These are phyloP conservation scores for Thalpophila matura DNA, from an alignment of 2,888 invertebrate species.

Conservation along the genomic window DNA sequence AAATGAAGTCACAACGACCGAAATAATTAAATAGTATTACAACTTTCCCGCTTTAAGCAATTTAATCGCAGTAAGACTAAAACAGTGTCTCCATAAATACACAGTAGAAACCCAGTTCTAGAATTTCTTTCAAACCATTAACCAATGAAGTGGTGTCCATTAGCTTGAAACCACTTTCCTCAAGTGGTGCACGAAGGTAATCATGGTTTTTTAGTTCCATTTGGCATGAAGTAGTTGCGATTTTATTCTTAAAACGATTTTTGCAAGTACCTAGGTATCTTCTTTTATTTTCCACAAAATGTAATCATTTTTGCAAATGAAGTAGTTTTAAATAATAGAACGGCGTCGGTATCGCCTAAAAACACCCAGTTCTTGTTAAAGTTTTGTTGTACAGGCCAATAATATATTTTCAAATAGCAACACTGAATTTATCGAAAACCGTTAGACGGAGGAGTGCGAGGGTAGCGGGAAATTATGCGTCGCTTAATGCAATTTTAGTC, in stretches of 20 bases:
- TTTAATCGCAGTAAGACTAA: neutral
- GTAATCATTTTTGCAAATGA: neutral
- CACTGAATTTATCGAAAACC: too few species aligned
- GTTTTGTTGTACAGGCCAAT: too few species aligned
- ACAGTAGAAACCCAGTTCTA: neutral
- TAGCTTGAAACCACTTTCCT: slow-evolving; percentile 44
- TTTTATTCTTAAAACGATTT: slow-evolving; percentile 15
- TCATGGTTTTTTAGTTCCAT: slow-evolving; percentile 41
- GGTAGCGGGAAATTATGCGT: too few species aligned
- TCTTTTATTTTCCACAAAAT: neutral
- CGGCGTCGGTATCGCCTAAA: too few species aligned
- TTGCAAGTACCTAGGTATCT: neutral
- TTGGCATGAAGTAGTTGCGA: slow-evolving; percentile 2
- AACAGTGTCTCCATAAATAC: neutral
- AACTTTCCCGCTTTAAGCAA: too few species aligned
- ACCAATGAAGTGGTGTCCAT: slow-evolving; percentile 49
- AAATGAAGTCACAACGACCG: too few species aligned
- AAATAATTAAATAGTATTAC: too few species aligned
- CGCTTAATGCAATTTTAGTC: too few species aligned
- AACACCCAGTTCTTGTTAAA: too few species aligned
- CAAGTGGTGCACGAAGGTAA: slow-evolving; percentile 52
- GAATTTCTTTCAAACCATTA: slow-evolving; percentile 41
- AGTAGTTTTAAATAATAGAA: too few species aligned
- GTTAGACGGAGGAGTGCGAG: too few species aligned
- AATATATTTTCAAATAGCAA: too few species aligned